Base-by-base conservation (phyloP, 2,797 vertebrate species). In the Protonibea diacanthus region DNA sequence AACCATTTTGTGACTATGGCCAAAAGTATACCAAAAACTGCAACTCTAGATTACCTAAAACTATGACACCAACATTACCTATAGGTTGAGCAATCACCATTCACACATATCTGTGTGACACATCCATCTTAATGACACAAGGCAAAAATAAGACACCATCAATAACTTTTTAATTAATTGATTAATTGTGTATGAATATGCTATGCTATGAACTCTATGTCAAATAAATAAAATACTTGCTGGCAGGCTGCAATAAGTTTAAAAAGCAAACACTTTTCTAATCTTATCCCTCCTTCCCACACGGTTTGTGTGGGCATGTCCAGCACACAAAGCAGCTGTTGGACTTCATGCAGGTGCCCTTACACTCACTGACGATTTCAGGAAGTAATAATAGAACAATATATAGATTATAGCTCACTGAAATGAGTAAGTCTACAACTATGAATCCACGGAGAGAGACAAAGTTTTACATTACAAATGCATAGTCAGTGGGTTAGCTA, bases 241-340 rank as follows among this genome's bases (percentile, higher is more conserved):
- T 61, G 27, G 27, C 66, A 40, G 57, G 67, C 64, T 76, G 58
- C 29, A 82, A 57, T 17, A 78, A 4, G n/a, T 81, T 83, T 81
- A 44, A 68, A 38, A 66, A 44, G 47, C 48, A 56, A 71, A 65
- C 42, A n/a, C 18, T 56, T 72, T 60, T 88, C 88, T 89, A 86
- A 86, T 88, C 78, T 83, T 82, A 85, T 85, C 82, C 65, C 55
- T 59, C 29, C 88, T 11, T 84, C 89, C 91, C 81, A 91, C 90
- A 66, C 83, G 48, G 58, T 85, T 51, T 84, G 89, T 88, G 91
- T 89, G 76, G 88, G 86, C 81, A 82, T 52, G 58, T 80, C 61
- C 68, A 21, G 48, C 79, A 76, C 75, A 89, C 59, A 67, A 61
- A 85, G 62, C 84, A 86, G 69, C 42, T 65, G 80, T 71, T 87